Evolutionary conservation across 2,888 invertebrate genomes (phyloP).

Genomic region (Cataglyphis cursor): DNA sequence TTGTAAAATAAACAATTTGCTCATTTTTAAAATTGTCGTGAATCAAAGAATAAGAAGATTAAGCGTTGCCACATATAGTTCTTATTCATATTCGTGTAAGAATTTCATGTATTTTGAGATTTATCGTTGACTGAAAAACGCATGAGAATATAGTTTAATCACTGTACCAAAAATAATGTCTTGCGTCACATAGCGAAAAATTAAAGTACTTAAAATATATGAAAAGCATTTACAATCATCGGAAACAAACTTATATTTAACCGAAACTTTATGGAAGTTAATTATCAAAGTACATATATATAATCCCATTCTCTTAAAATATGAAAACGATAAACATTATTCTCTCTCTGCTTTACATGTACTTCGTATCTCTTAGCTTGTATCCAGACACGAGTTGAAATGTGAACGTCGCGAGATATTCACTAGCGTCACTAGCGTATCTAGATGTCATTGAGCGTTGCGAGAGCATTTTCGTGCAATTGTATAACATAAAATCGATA

Average conservation of each 20-base stretch:
- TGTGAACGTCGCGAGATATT: slow-evolving; percentile 29
- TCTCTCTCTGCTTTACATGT: slow-evolving; percentile 44
- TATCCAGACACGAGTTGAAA: slow-evolving; percentile 15
- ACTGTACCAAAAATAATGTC: slow-evolving; percentile 4
- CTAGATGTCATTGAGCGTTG: slow-evolving; percentile 51
- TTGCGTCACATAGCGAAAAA: slow-evolving; percentile 6
- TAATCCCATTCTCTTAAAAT: slow-evolving; percentile 16
- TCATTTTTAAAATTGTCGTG: slow-evolving; percentile 28
- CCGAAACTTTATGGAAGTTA: slow-evolving; percentile 22
- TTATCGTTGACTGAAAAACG: not conserved
- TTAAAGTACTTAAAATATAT: slow-evolving; percentile 35
- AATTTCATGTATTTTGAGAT: slow-evolving; percentile 16
- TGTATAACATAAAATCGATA: slow-evolving; percentile 71
- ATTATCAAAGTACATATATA: slow-evolving; percentile 18
- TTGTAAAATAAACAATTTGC: slow-evolving; percentile 36
- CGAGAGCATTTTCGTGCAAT: slow-evolving; percentile 62
- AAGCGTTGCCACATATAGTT: not conserved
- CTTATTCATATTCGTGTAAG: not conserved
- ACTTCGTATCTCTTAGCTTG: slow-evolving; percentile 34
- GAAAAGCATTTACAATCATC: slow-evolving; percentile 11
- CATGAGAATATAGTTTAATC: not conserved
- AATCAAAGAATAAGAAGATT: not conserved
- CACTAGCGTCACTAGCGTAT: slow-evolving; percentile 13
- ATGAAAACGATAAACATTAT: slow-evolving; percentile 33
- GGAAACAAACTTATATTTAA: not conserved